These are phyloP conservation scores for Prietella phreatophila DNA, from an alignment of 2,113 vertebrate species.

Conservation along the genomic window DNA sequence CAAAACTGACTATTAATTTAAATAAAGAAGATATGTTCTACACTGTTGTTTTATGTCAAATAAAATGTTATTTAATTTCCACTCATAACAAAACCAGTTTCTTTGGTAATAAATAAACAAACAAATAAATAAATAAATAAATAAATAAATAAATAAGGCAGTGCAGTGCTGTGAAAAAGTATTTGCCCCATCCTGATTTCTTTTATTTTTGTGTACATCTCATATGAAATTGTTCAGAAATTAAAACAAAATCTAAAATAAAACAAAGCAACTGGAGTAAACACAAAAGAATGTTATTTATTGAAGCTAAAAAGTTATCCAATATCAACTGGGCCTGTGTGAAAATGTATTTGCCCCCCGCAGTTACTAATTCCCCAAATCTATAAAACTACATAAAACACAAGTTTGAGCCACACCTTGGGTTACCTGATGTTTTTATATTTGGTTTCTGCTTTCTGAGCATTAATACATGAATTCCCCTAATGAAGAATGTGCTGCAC, in stretches of 20 bases:
- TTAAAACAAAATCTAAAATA: no score
- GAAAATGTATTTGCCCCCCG: no score
- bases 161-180: no score
- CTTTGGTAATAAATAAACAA: neutral
- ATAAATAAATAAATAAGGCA: neutral
- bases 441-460: neutral
- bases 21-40: neutral
- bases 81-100: neutral
- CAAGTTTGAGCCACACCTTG: neutral
- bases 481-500: neutral
- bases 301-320: no score
- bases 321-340: no score
- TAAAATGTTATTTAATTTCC: neutral
- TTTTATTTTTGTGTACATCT: no score
- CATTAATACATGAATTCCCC: neutral
- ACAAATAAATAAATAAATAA: neutral
- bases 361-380: no score
- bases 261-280: no score
- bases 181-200: no score
- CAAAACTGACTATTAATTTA: neutral
- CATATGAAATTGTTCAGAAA: no score
- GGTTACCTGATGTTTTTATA: neutral
- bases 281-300: no score
- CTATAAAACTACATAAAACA: neutral
- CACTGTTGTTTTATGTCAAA: neutral